Percentiles rank a stretch among this genome's conserved stretches.
phyloP scores from a whole-genome alignment of 1,140 invertebrate species.

The Lamellibrachia luymesi region DNA sequence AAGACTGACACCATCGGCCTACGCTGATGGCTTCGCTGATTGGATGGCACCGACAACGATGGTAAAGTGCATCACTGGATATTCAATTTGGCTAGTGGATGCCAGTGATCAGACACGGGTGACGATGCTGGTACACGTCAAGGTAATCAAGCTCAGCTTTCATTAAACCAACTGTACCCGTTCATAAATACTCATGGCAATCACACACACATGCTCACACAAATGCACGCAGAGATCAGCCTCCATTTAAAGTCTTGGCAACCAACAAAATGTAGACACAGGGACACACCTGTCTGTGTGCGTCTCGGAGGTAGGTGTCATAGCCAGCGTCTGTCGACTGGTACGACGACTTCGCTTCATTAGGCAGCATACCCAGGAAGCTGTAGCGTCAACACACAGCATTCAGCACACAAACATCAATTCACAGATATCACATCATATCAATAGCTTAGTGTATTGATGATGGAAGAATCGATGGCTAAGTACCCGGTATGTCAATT shows the following conservation, averaged over 20 bases:
- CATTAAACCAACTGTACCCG: no score
- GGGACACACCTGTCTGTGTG: slow-evolving; percentile 60
- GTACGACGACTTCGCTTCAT: slow-evolving; percentile 66
- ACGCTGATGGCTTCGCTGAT: no score
- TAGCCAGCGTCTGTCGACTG: slow-evolving; percentile 65
- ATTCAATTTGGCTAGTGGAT: no score
- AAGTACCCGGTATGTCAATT: background rate
- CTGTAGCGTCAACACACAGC: background rate
- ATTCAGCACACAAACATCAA: background rate
- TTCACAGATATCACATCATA: background rate
- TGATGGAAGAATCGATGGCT: background rate
- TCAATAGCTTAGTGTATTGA: background rate
- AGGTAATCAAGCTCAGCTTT: no score
- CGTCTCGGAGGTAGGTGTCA: slow-evolving; percentile 72
- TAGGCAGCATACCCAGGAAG: slow-evolving; percentile 68
- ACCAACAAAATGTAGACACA: background rate
- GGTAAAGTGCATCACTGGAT: no score
- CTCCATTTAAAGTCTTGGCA: background rate
- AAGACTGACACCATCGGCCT: no score
- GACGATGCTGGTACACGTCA: no score
- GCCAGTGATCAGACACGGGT: no score
- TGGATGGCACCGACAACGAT: no score
- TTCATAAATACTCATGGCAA: no score
- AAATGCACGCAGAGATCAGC: no score
- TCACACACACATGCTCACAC: no score